Evolutionary conservation across 2,797 vertebrate species (phyloP).

Genomic region (Parauchenoglanis punctatus): DNA sequence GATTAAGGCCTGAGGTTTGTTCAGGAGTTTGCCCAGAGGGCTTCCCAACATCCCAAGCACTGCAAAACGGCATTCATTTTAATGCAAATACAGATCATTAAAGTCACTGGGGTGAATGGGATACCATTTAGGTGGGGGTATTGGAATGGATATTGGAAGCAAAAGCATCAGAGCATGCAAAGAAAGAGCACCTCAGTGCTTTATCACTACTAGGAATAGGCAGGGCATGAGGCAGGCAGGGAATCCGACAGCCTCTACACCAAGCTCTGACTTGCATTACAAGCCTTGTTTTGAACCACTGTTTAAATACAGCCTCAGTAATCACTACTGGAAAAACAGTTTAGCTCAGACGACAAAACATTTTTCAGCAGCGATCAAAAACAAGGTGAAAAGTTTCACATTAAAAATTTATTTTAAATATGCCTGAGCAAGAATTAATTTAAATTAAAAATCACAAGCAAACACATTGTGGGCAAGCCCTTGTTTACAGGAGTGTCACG

Average conservation of each 20-base stretch:
- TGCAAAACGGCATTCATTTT: conserved; percentile 44
- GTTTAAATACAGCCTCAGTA: conserved; percentile 47
- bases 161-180: background rate
- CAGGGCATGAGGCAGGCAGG: conserved; percentile 47
- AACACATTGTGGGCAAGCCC: background rate
- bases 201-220: conserved; percentile 13
- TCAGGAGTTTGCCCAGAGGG: conserved; percentile 83
- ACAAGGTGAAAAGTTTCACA: background rate
- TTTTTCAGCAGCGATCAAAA: background rate
- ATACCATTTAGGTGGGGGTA: background rate
- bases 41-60: conserved; percentile 89
- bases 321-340: background rate
- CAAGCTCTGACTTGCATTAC: conserved; percentile 65
- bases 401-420: background rate
- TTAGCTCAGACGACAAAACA: too few species aligned
- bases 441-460: background rate
- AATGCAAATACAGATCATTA: background rate
- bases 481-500: background rate
- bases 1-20: conserved; percentile 83
- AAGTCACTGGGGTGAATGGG: background rate
- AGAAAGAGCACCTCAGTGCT: background rate
- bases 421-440: background rate
- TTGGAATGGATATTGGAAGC: background rate
- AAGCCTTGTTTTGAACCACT: conserved; percentile 58
- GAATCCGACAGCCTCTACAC: conserved; percentile 58